Evolutionary conservation across 2,888 invertebrate genomes (phyloP).

Genomic region (Malacosoma neustria): DNA sequence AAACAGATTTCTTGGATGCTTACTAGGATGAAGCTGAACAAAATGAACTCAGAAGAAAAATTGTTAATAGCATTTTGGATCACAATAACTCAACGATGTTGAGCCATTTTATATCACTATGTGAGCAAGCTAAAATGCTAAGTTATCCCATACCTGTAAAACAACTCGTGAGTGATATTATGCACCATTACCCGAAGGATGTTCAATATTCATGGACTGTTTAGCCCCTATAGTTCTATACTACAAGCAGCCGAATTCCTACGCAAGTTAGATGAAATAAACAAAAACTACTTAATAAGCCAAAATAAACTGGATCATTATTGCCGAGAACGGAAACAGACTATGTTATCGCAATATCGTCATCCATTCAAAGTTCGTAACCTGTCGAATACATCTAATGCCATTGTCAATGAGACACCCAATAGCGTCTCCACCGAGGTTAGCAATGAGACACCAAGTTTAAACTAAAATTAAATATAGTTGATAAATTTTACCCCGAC

Average conservation of each 20-base stretch:
- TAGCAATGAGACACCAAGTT: too few relatives aligned
- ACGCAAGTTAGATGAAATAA: background rate
- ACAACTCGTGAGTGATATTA: background rate
- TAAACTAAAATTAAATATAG: too few relatives aligned
- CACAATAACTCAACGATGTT: background rate
- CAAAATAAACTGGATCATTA: too few relatives aligned
- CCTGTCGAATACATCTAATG: too few relatives aligned
- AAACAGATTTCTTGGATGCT: conserved; percentile 1
- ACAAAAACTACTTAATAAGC: too few relatives aligned
- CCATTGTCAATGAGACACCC: too few relatives aligned
- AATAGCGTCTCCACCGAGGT: too few relatives aligned
- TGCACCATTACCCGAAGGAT: background rate
- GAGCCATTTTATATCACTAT: background rate
- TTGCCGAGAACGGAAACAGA: too few relatives aligned
- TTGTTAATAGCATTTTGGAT: background rate
- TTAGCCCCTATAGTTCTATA: background rate
- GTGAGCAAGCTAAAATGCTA: conserved; percentile 2
- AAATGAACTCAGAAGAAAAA: conserved; percentile 1
- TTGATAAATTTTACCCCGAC: too few relatives aligned
- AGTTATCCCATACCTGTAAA: background rate
- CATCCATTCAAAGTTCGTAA: too few relatives aligned
- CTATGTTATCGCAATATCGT: too few relatives aligned
- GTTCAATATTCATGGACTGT: background rate
- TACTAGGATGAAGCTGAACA: conserved; percentile 3
- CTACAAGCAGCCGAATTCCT: background rate